Percentiles rank a stretch among this genome's conserved stretches.
phyloP scores from a whole-genome alignment of 2,113 vertebrate genomes.

The Tonatia bakeri region DNA sequence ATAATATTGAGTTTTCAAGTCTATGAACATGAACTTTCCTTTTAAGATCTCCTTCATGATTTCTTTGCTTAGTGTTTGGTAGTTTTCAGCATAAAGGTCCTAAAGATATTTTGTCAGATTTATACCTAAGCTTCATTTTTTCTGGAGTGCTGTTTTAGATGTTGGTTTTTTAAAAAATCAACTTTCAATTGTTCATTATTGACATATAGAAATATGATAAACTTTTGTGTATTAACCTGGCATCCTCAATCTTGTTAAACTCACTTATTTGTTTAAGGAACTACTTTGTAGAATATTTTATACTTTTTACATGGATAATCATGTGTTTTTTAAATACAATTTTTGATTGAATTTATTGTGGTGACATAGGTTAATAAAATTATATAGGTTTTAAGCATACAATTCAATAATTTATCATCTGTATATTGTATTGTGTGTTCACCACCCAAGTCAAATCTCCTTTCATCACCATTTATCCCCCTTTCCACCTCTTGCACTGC shows the following conservation, averaged over 20 bases:
- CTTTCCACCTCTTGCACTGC: background rate
- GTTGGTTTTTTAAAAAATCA: background rate
- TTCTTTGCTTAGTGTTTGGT: background rate
- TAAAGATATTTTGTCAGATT: background rate
- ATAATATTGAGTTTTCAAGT: background rate
- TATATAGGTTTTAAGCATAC: background rate
- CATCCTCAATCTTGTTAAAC: background rate
- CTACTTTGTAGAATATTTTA: background rate
- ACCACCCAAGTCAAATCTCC: background rate
- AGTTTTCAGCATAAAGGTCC: background rate
- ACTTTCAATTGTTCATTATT: background rate
- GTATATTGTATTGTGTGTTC: background rate
- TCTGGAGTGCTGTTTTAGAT: background rate
- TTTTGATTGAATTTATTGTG: background rate
- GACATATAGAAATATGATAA: background rate
- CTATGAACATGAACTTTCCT: background rate
- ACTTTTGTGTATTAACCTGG: background rate
- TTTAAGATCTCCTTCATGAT: background rate
- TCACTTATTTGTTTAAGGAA: background rate
- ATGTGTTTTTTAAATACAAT: background rate
- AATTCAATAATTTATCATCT: background rate
- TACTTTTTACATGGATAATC: background rate
- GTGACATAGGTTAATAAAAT: background rate
- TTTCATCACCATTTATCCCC: background rate
- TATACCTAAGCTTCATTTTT: background rate